Evolutionary conservation across 2,113 vertebrate genomes (phyloP), one percentile per base, ranked within the genome.

Genomic region (Sinocyclocheilus anshuiensis): DNA sequence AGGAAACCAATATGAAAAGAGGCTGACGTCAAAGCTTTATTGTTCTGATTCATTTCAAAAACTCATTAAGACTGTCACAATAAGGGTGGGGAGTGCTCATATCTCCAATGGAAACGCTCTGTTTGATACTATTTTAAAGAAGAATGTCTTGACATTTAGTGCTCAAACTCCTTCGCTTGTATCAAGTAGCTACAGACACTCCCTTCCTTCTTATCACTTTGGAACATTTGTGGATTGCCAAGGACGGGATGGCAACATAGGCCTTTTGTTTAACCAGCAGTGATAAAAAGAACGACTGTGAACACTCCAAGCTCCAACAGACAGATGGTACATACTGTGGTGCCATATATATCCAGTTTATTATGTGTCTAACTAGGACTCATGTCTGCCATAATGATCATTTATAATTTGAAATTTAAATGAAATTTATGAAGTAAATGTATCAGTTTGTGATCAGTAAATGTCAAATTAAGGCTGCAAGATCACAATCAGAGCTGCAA

Each of bases 201-300:
- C 57, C 81, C 39, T 81, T 72, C 76, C 61, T 81, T 72, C 80
- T 75, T 65, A 86, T 84, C 67, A 20, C 45, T 20, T 22, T 50
- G 33, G 67, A 86, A 84, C 79, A 86, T 77, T 7, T 33, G 18
- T 72, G 71, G 77, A 87, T 84, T 71, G 57, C 71, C 85, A 89
- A 89, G 82, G 71, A 78, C 84, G 11, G 36, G 26, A 72, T 59
- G 50, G 48, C 71, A 85, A 80, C 78, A 85, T 63, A 81, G 24
- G 50, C 57, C 57, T 85, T 83, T 77, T 80, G 71, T 87, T 89
- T 87, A n/a, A 82, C 78, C 36, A 61, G 57, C 81, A 45, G 20
- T 81, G 85, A 86, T 86, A 84, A 86, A 72, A 77, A 53, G 67
- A 18, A 79, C 45, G 33, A 76, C 67, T 29, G 84, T 79, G 71